Percentiles rank a stretch among this genome's conserved stretches.
phyloP scores from a whole-genome alignment of 2,113 vertebrate species.

The Taurulus bubalis region DNA sequence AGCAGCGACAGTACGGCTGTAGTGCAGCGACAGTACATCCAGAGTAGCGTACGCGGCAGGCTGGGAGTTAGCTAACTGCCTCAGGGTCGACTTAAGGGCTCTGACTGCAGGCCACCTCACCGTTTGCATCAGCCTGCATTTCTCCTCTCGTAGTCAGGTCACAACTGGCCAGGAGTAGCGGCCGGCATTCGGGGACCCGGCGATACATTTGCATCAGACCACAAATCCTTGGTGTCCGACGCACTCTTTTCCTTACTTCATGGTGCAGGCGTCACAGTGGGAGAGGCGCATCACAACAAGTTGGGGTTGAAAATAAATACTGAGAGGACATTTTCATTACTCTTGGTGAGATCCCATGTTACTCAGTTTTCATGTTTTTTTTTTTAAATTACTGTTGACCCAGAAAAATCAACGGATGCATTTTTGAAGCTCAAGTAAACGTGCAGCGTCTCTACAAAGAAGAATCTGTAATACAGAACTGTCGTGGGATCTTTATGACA shows the following conservation, averaged over 20 bases:
- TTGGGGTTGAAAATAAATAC: slow-evolving; percentile 53
- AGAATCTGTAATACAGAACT: not conserved
- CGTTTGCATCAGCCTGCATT: slow-evolving; percentile 66
- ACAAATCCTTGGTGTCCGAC: slow-evolving; percentile 53
- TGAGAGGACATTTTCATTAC: slow-evolving; percentile 47
- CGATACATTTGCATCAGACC: slow-evolving; percentile 66
- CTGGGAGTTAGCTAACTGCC: slow-evolving; percentile 67
- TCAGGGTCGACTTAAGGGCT: slow-evolving; percentile 72
- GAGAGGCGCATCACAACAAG: slow-evolving; percentile 51
- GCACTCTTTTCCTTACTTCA: not conserved
- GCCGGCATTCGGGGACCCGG: slow-evolving; percentile 35
- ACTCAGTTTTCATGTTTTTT: slow-evolving; percentile 21
- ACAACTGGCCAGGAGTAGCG: slow-evolving; percentile 24
- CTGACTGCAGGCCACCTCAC: slow-evolving; percentile 64
- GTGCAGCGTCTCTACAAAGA: not conserved
- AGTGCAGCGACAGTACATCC: slow-evolving; percentile 49
- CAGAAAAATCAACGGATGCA: slow-evolving; percentile 11
- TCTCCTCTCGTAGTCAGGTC: slow-evolving; percentile 44
- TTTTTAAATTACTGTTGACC: slow-evolving; percentile 5
- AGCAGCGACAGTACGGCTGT: slow-evolving; percentile 48
- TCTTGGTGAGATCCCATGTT: slow-evolving; percentile 31
- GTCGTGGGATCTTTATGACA: not conserved
- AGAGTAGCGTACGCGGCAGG: slow-evolving; percentile 41
- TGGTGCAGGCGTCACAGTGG: slow-evolving; percentile 25
- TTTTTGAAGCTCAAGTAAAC: not conserved